Base-by-base conservation (phyloP, 2,797 vertebrate genomes). In the Monodelphis domestica region DNA sequence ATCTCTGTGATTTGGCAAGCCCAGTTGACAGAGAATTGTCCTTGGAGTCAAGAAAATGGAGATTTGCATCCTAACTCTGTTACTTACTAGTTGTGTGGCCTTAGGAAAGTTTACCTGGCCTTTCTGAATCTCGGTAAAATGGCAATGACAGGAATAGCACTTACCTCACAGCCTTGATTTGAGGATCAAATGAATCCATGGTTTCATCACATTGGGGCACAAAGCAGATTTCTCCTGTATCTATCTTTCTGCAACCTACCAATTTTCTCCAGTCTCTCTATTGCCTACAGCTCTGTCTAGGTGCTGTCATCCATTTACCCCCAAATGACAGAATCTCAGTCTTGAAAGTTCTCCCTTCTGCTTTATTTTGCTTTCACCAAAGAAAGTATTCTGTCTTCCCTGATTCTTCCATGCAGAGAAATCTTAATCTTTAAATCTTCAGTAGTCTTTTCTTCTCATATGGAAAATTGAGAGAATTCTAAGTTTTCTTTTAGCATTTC, bases 1-100 rank as follows among this genome's bases (percentile, higher is more conserved):
- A 45, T 93, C 91, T 87, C 90, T 94, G 38, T 90, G 87, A 91
- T 90, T 94, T 95, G 88, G 90, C 90, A 96, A 96, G 53, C n/a
- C 63, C 45, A 78, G 15, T 70, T 14, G 14, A n/a, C 21, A 70
- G 17, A 15, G 57, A 78, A 21, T 17, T 78, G 70, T 78, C 21
- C n/a, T 78, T 45, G 70, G 70, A 78, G 17, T 45, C 0, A 45
- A 21, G n/a, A 45, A 78, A 38, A 7, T 21, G n/a, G 38, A 5
- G n/a, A 15, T 45, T 45, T n/a, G 45, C n/a, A 45, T n/a, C 6
- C 21, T 38, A 45, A 78, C 38, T 78, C 17, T 45, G 70, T 38
- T 24, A 78, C n/a, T 45, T 78, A 7, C 38, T 45, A 45, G n/a
- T 45, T 78, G 70, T 78, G 17, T 78, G 17, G 70, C 70, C 11